Percentiles rank a stretch among this genome's conserved stretches.
These are phyloP conservation scores for Lacerta agilis DNA, from an alignment of 2,797 vertebrate genomes.

Conservation along the genomic window DNA sequence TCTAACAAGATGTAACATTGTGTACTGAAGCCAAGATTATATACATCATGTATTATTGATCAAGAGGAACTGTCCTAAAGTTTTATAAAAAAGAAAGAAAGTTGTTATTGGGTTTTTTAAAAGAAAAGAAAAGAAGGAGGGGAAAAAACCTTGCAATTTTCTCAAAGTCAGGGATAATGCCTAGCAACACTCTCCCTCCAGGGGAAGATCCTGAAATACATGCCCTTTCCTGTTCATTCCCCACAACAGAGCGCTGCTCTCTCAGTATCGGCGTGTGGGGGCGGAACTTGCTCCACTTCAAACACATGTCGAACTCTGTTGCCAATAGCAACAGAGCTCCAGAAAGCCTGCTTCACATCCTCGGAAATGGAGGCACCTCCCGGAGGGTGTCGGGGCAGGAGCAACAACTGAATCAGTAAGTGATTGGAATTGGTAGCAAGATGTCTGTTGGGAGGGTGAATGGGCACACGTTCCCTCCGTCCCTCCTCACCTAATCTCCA, in stretches of 20 bases:
- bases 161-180: neutral
- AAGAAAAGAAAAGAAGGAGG: neutral
- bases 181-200: neutral
- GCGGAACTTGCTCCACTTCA: neutral
- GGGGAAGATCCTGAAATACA: neutral
- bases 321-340: slow-evolving; percentile 17
- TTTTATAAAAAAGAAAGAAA: neutral
- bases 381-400: neutral
- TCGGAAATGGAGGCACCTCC: neutral
- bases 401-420: neutral
- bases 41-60: neutral
- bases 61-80: neutral
- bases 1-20: neutral
- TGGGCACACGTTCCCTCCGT: neutral
- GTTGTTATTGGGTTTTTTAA: neutral
- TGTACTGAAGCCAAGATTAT: neutral
- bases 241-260: neutral
- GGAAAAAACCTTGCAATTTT: neutral
- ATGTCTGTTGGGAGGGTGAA: neutral
- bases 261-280: neutral
- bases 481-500: neutral
- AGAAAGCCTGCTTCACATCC: neutral
- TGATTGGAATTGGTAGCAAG: neutral
- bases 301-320: neutral
- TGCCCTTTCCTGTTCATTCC: neutral